These are phyloP conservation scores for Salvelinus alpinus DNA, from an alignment of 2,113 vertebrate genomes.

Conservation along the genomic window DNA sequence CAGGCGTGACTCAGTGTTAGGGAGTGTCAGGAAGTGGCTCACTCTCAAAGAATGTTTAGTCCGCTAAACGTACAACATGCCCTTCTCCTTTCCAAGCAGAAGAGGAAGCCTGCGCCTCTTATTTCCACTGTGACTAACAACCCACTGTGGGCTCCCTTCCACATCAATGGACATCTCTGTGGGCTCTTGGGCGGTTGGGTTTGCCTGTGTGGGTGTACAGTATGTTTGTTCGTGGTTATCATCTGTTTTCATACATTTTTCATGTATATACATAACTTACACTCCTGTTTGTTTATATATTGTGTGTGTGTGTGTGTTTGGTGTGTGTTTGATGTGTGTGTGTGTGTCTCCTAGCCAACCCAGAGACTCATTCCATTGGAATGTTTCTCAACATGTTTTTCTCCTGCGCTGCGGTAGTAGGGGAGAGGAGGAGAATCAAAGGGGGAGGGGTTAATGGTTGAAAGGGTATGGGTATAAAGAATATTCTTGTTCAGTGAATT, in stretches of 20 bases:
- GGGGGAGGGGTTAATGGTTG: neutral
- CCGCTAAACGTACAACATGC: neutral
- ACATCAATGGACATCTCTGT: neutral
- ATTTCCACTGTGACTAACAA: neutral
- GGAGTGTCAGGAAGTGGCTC: neutral
- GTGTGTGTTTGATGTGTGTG: neutral
- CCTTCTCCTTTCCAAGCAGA: conserved; percentile 21
- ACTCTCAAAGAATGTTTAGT: conserved; percentile 5
- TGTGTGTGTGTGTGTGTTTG: neutral
- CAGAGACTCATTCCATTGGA: neutral
- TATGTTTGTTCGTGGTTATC: too few species aligned
- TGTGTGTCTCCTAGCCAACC: neutral
- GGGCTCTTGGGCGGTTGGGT: neutral
- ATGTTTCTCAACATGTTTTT: neutral
- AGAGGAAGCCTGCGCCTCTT: neutral
- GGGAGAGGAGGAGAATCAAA: neutral
- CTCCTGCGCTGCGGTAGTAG: neutral
- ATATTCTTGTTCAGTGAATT: neutral
- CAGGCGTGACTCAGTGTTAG: neutral
- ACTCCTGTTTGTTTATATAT: too few species aligned
- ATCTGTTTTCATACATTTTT: neutral
- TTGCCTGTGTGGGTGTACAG: neutral
- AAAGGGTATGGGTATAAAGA: neutral
- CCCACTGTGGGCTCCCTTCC: neutral
- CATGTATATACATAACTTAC: neutral